A percentile compares a stretch with the other conserved stretches of the same genome.
Conservation (phyloP, 2,888 invertebrate genomes). For the Epistrophella euchroma region DNA sequence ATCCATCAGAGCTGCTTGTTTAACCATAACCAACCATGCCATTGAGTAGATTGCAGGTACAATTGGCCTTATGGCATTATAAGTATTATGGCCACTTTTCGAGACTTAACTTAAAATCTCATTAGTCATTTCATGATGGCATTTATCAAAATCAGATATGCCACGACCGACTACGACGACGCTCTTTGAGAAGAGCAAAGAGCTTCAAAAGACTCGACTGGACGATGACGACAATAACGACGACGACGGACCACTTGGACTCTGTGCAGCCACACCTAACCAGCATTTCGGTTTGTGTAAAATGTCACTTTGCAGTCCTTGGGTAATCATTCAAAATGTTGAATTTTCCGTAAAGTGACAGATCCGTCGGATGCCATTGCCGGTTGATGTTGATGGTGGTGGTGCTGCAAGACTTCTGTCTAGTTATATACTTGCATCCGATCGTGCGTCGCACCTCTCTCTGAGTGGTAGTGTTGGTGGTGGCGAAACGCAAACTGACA, state of each 20-base stretch:
- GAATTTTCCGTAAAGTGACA: constrained; percentile 69
- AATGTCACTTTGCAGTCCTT: constrained; percentile 79
- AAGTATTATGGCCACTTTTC: constrained; percentile 62
- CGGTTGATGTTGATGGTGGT: constrained; percentile 37
- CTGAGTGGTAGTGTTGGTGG: constrained; percentile 38
- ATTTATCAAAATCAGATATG: constrained; percentile 78
- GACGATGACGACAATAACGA: constrained; percentile 32
- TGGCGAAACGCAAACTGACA: constrained; percentile 69
- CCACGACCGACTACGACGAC: constrained; percentile 67
- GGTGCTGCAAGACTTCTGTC: constrained; percentile 54
- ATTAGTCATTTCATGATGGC: constrained; percentile 77
- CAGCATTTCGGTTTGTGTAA: constrained; percentile 77
- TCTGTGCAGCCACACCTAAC: constrained; percentile 75
- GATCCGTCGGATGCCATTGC: constrained; percentile 57
- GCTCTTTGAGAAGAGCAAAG: constrained; percentile 67
- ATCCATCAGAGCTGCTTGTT: constrained; percentile 22
- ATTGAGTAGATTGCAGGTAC: constrained; percentile 60
- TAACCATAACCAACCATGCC: neutral
- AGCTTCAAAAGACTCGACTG: constrained; percentile 39
- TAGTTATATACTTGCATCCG: constrained; percentile 8
- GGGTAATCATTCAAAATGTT: constrained; percentile 79
- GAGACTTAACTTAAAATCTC: constrained; percentile 76
- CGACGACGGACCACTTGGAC: constrained; percentile 36
- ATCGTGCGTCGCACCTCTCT: constrained; percentile 65
- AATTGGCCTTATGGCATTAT: constrained; percentile 73